Base-by-base conservation (phyloP, 2,113 vertebrate genomes). In the Megaceryle maxima region DNA sequence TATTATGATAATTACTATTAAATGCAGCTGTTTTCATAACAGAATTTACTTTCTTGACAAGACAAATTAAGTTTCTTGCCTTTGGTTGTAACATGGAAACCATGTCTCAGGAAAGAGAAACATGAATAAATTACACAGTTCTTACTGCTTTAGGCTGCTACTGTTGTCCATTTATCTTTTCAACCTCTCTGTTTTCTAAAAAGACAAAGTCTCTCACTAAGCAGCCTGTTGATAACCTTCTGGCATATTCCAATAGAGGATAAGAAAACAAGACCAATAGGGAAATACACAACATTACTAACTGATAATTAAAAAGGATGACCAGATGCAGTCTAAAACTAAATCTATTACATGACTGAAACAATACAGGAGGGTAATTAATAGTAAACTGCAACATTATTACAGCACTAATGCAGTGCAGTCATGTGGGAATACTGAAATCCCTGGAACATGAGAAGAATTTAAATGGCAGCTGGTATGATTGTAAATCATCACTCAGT, bases 31-130 rank as follows among this genome's bases (percentile, higher is more conserved):
- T 33, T 74, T 90, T 91, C 64, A 60, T n/a, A 59, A 57, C 19
- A 63, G 16, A 62, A 84, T 85, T 94, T 81, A 75, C 79, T 67
- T 95, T 67, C 82, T 87, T 87, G 81, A 87, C 44, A 81, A 94
- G 51, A 35, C 43, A 94, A 94, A 94, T 87, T 72, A 95, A 95
- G 26, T 79, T 90, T 94, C 79, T 10, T 76, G 28, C 2, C 24
- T 74, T 75, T 87, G 46, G 25, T 70, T 63, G 16, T 44, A 22
- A 48, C 26, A 33, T 2, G 6, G 51, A 87, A 41, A 4, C 14
- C 24, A 3, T 5, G 7, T 41, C n/a, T 81, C 48, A 63, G 57
- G n/a, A 55, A 56, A 53, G 31, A 85, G 13, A 56, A 76, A n/a
- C 3, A 35, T 4, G 3, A 69, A 48, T 43, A 73, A 80, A 83